Evolutionary conservation across 2,797 vertebrate genomes (phyloP).

Genomic region (Xenops minutus): DNA sequence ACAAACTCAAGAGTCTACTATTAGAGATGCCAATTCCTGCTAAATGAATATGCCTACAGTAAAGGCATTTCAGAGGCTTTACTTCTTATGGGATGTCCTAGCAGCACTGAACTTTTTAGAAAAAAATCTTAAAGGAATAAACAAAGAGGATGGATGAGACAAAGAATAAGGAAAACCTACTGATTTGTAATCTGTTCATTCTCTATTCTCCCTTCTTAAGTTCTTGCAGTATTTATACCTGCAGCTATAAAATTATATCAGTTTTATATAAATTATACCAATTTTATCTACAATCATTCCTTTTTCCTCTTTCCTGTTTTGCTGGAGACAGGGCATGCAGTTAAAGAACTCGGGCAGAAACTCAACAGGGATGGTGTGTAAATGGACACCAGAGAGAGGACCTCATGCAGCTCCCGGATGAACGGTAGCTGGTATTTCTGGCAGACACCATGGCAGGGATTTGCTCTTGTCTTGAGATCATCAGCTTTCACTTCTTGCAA

Average conservation of each 20-base stretch:
- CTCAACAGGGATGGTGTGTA: not conserved
- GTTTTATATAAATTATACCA: not conserved
- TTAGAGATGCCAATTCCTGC: not conserved
- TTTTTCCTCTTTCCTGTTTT: not conserved
- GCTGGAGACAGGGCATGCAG: not conserved
- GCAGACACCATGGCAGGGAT: not conserved
- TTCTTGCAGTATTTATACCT: not conserved
- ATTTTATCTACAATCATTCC: not conserved
- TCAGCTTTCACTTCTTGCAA: not conserved
- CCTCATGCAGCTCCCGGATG: fast-evolving
- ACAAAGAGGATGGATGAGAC: not conserved
- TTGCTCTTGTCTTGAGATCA: not conserved
- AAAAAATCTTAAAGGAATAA: not conserved
- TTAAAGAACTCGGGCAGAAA: not conserved
- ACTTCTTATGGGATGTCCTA: not conserved
- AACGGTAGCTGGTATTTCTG: not conserved
- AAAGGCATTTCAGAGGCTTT: not conserved
- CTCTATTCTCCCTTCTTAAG: not conserved
- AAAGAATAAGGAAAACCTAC: not conserved
- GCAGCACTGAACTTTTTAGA: not conserved
- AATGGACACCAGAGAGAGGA: not conserved
- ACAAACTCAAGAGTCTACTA: not conserved
- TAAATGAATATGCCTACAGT: not conserved
- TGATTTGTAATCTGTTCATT: not conserved
- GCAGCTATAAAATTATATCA: not conserved